These are phyloP conservation scores for Indri indri DNA, from an alignment of 2,113 vertebrate species.

Conservation along the genomic window DNA sequence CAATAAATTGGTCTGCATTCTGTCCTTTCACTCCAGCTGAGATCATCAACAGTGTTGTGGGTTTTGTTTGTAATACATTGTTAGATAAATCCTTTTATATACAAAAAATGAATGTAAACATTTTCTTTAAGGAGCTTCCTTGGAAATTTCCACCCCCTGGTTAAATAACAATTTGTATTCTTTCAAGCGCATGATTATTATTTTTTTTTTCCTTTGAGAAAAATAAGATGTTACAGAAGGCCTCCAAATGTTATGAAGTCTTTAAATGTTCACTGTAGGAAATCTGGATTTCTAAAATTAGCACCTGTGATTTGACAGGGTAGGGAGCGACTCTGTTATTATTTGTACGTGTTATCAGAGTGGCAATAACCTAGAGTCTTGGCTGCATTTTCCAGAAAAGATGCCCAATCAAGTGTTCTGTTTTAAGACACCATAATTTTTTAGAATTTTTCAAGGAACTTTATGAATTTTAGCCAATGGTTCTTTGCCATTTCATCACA, in stretches of 20 bases:
- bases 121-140: conserved; percentile 73
- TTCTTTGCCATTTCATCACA: not conserved
- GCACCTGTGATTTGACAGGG: conserved; percentile 32
- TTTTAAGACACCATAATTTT: not conserved
- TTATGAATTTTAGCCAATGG: not conserved
- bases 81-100: conserved; percentile 71
- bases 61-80: conserved; percentile 75
- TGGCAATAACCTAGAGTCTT: not conserved
- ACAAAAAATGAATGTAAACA: conserved; percentile 76
- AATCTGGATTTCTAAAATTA: conserved; percentile 72
- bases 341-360: conserved; percentile 33
- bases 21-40: conserved; percentile 75
- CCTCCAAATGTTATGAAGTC: conserved; percentile 58
- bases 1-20: conserved; percentile 75
- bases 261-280: conserved; percentile 68
- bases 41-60: conserved; percentile 64
- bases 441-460: conserved; percentile 18
- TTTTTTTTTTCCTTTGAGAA: conserved; percentile 68
- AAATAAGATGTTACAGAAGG: conserved; percentile 68
- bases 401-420: not conserved
- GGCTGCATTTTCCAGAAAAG: not conserved
- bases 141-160: conserved; percentile 67
- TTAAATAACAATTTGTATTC: conserved; percentile 76
- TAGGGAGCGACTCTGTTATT: not conserved
- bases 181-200: conserved; percentile 54